A percentile compares a stretch with the other conserved stretches of the same genome.
These are phyloP conservation scores for Alviniconcha strummeri DNA, from an alignment of 2,888 invertebrate species.

Conservation along the genomic window DNA sequence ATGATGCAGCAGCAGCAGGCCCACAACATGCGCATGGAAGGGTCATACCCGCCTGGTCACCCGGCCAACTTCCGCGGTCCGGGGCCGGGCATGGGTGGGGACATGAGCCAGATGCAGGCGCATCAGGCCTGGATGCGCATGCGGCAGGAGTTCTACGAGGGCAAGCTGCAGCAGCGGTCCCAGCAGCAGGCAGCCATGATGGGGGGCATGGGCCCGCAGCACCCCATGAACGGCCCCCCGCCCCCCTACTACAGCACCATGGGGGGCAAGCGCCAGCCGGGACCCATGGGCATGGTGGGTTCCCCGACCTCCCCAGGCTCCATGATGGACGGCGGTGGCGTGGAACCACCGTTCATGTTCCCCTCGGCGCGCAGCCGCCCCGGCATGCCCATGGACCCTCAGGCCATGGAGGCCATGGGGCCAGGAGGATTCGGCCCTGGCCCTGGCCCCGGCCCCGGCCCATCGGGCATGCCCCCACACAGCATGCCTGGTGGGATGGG, in stretches of 20 bases:
- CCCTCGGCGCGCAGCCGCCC: conserved; percentile 52
- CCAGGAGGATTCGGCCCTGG: conserved; percentile 35
- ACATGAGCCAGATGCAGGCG: conserved; percentile 73
- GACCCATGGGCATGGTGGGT: conserved; percentile 55
- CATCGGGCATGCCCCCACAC: conserved; percentile 30
- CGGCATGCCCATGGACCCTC: conserved; percentile 43
- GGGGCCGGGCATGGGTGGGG: conserved; percentile 33
- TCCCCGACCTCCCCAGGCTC: conserved; percentile 69
- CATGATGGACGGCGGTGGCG: conserved; percentile 51
- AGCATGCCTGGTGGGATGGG: conserved; percentile 32
- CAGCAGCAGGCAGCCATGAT: conserved; percentile 34
- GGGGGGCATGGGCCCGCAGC: conserved; percentile 30
- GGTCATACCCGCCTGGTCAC: conserved; percentile 42
- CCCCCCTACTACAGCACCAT: conserved; percentile 67
- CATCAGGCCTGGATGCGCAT: conserved; percentile 94
- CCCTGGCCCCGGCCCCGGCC: conserved; percentile 22
- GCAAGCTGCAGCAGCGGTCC: conserved; percentile 52
- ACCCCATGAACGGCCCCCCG: conserved; percentile 58
- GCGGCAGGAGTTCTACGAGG: conserved; percentile 82
- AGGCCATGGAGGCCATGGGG: conserved; percentile 48
- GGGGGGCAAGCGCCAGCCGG: conserved; percentile 56
- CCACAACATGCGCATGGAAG: conserved; percentile 56
- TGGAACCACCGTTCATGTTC: conserved; percentile 55
- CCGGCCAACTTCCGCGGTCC: conserved; percentile 31
- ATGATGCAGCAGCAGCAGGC: conserved; percentile 59